These are phyloP conservation scores for Acrocephalus kingi DNA, from an alignment of 2,113 vertebrate genomes.

Conservation along the genomic window DNA sequence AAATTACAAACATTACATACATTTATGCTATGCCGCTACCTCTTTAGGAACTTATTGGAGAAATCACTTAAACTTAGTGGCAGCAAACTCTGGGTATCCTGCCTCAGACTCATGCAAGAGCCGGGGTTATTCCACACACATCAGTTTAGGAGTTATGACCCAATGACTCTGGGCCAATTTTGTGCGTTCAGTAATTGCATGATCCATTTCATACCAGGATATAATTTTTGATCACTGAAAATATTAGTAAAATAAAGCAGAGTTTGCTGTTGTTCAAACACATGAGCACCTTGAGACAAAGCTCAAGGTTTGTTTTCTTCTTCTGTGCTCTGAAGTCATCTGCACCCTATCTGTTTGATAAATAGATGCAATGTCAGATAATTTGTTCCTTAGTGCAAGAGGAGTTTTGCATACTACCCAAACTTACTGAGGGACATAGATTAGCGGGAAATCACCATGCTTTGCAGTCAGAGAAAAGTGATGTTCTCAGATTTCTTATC, in stretches of 20 bases:
- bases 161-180: not conserved
- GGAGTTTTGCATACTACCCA: not conserved
- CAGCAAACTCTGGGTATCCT: not conserved
- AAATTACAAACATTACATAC: not conserved
- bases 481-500: not conserved
- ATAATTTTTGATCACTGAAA: not conserved
- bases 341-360: not conserved
- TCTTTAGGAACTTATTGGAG: not conserved
- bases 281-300: not conserved
- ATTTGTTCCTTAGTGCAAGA: not conserved
- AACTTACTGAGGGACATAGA: not conserved
- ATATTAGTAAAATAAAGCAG: not conserved
- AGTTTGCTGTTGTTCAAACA: not conserved
- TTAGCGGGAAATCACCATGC: not conserved
- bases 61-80: not conserved
- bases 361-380: not conserved
- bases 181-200: not conserved
- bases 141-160: not conserved
- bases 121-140: not conserved
- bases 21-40: not conserved
- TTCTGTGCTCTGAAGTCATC: not conserved
- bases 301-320: not conserved
- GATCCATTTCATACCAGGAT: not conserved
- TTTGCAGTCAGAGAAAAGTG: not conserved
- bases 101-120: not conserved